These are phyloP conservation scores for Heliconius melpomene DNA, from an alignment of 1,140 invertebrate genomes.

Conservation along the genomic window DNA sequence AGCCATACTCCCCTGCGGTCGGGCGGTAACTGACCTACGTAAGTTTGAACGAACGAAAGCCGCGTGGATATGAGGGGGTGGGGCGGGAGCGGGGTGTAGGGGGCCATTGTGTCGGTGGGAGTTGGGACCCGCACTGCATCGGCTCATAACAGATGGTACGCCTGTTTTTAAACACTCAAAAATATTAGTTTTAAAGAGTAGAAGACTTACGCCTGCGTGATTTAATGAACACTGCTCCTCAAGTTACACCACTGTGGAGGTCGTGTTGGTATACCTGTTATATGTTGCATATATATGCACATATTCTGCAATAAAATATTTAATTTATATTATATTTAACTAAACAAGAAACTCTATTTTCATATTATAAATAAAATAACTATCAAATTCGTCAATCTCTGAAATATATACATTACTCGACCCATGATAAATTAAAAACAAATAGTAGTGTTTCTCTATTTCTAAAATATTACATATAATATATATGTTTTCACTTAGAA, in stretches of 20 bases:
- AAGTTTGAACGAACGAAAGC: constrained; percentile 81
- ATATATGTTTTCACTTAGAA: too few relatives aligned
- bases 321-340: too few relatives aligned
- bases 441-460: too few relatives aligned
- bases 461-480: too few relatives aligned
- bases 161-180: constrained; percentile 76
- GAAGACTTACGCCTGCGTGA: constrained; percentile 76
- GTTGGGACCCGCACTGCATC: constrained; percentile 75
- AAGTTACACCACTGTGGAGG: constrained; percentile 75
- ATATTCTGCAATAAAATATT: too few relatives aligned
- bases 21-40: constrained; percentile 82
- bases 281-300: not conserved
- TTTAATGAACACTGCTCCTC: constrained; percentile 69
- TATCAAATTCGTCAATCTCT: too few relatives aligned
- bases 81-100: constrained; percentile 55
- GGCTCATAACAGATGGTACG: constrained; percentile 79
- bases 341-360: too few relatives aligned
- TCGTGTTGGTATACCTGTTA: constrained; percentile 50
- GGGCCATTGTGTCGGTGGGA: constrained; percentile 64
- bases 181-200: constrained; percentile 74
- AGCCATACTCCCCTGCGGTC: constrained; percentile 79
- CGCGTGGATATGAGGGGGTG: constrained; percentile 71
- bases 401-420: too few relatives aligned
- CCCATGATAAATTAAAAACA: too few relatives aligned
- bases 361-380: too few relatives aligned